phyloP scores from a whole-genome alignment of 2,797 vertebrate species.

The Peromyscus melanophrys region DNA sequence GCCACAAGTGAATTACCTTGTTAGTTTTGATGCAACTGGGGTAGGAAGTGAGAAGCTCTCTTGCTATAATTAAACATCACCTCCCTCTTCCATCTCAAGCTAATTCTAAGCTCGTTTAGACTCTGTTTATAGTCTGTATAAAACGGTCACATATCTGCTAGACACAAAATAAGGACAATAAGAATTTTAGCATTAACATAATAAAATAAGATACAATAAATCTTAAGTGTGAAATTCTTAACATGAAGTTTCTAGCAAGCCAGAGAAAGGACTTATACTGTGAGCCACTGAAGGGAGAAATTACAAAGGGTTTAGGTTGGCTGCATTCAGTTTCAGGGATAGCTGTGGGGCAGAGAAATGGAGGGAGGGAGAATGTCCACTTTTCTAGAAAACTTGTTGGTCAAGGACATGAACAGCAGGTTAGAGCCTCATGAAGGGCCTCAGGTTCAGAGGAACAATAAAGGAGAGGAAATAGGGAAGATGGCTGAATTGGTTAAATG shows the following conservation, averaged over 20 bases:
- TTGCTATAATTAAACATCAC: constrained; percentile 29
- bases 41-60: neutral
- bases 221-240: constrained; percentile 71
- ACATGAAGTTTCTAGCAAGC: constrained; percentile 69
- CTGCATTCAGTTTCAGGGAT: constrained; percentile 1
- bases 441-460: neutral
- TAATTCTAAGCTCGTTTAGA: constrained; percentile 52
- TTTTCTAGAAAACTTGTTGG: constrained; percentile 34
- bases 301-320: constrained; percentile 70
- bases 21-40: neutral
- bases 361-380: neutral
- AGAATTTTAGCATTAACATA: constrained; percentile 47
- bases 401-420: neutral
- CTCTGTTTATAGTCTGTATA: neutral
- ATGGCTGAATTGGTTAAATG: neutral
- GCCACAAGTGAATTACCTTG: neutral
- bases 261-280: constrained; percentile 49
- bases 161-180: constrained; percentile 48
- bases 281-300: constrained; percentile 80
- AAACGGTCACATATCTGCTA: constrained; percentile 42
- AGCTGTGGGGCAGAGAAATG: neutral
- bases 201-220: constrained; percentile 57
- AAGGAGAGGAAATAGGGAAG: neutral
- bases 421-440: neutral
- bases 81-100: constrained; percentile 9